Conservation (phyloP, 2,113 vertebrate genomes). For the Erpornis zantholeuca region DNA sequence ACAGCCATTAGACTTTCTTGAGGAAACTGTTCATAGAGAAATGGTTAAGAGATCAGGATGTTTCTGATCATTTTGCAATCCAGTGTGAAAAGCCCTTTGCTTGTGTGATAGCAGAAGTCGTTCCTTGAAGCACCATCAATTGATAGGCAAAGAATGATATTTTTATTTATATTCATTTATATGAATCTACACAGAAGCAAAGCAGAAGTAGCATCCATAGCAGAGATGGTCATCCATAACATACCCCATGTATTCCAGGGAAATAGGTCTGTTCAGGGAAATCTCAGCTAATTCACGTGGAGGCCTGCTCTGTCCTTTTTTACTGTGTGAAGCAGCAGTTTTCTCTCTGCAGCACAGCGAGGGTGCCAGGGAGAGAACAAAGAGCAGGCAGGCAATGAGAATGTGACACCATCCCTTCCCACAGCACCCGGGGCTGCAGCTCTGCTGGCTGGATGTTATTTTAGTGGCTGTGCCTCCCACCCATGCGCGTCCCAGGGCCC, state of each 20-base stretch:
- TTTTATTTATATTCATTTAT: too few relatives aligned
- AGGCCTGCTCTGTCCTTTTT: background rate
- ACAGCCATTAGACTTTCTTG: background rate
- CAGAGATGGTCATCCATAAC: background rate
- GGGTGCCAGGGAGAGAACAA: constrained; percentile 41
- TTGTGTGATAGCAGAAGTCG: background rate
- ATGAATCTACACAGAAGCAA: background rate
- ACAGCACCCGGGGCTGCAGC: background rate
- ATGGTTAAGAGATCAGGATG: background rate
- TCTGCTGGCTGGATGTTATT: constrained; percentile 43
- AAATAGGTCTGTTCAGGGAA: background rate
- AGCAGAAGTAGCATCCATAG: background rate
- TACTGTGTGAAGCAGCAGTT: background rate
- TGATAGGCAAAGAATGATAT: background rate
- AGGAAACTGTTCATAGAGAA: background rate
- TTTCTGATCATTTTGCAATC: background rate
- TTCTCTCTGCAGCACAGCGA: background rate
- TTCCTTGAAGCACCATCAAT: background rate
- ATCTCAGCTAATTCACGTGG: background rate
- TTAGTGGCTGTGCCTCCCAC: constrained; percentile 63
- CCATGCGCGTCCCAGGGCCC: constrained; percentile 51
- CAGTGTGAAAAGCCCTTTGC: background rate
- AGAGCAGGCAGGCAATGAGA: constrained; percentile 30
- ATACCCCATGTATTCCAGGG: background rate
- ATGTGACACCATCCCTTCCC: constrained; percentile 51